A percentile compares a stretch with the other conserved stretches of the same genome.
phyloP scores from a whole-genome alignment of 2,888 invertebrate genomes.

The Entomobrya proxima region DNA sequence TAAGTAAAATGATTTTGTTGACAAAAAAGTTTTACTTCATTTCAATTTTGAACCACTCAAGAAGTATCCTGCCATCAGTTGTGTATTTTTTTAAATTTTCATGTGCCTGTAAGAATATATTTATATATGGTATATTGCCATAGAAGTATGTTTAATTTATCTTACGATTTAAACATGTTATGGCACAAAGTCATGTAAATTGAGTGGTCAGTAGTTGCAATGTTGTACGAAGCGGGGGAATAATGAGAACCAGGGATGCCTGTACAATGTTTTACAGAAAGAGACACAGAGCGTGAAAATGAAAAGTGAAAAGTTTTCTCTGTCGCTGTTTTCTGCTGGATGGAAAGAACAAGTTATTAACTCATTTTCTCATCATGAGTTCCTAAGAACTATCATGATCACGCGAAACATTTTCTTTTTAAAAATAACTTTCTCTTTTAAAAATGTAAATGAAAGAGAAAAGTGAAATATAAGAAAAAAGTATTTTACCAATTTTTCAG shows the following conservation, averaged over 20 bases:
- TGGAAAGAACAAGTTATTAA: constrained; percentile 16
- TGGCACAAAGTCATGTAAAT: too few species aligned
- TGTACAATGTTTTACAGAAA: neutral
- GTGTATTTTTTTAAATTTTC: too few species aligned
- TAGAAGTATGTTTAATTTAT: too few species aligned
- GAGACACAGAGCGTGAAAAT: neutral
- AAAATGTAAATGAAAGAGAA: constrained; percentile 24
- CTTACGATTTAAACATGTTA: too few species aligned
- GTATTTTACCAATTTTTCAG: constrained; percentile 43
- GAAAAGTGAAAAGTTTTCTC: constrained; percentile 17
- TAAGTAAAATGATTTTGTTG: neutral
- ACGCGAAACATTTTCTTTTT: constrained; percentile 1
- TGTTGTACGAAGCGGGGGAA: neutral
- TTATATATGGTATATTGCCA: too few species aligned
- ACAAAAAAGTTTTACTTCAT: neutral
- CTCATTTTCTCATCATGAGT: constrained; percentile 16
- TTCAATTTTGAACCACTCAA: neutral
- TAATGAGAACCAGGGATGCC: neutral
- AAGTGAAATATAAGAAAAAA: neutral
- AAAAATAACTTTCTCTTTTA: neutral
- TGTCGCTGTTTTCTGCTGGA: neutral
- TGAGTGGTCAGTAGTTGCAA: neutral
- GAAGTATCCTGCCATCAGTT: too few species aligned
- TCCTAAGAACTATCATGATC: neutral
- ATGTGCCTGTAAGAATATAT: too few species aligned